These are phyloP conservation scores for Melanerpes formicivorus DNA, from an alignment of 2,113 vertebrate genomes.

Conservation along the genomic window DNA sequence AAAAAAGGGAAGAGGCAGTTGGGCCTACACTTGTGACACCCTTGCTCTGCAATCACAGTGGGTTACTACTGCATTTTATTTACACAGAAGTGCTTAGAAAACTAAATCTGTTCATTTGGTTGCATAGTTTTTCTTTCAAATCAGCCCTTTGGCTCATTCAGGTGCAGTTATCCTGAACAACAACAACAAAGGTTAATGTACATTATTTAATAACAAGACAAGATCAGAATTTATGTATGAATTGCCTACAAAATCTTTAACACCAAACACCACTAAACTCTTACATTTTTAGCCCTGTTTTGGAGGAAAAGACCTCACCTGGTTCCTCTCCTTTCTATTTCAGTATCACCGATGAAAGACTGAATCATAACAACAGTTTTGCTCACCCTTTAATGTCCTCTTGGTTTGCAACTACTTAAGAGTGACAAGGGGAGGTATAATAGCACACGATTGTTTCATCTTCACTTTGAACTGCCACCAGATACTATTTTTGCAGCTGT, in stretches of 20 bases:
- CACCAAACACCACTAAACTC: not conserved
- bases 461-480: slow-evolving; percentile 30
- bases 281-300: not conserved
- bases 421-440: slow-evolving; percentile 27
- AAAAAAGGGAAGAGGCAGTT: not conserved
- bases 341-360: not conserved
- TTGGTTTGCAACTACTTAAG: not conserved
- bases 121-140: not conserved
- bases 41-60: not conserved
- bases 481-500: slow-evolving; percentile 54
- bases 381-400: not conserved
- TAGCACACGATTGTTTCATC: not conserved
- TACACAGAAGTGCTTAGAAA: not conserved
- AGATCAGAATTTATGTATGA: not conserved
- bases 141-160: not conserved
- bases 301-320: not conserved
- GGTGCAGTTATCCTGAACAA: not conserved
- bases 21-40: not conserved
- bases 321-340: not conserved
- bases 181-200: not conserved
- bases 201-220: not conserved
- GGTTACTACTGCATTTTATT: not conserved
- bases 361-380: not conserved
- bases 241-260: not conserved
- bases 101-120: not conserved